phyloP scores from a whole-genome alignment of 2,797 vertebrate genomes.

The Cyprinodon diabolis region DNA sequence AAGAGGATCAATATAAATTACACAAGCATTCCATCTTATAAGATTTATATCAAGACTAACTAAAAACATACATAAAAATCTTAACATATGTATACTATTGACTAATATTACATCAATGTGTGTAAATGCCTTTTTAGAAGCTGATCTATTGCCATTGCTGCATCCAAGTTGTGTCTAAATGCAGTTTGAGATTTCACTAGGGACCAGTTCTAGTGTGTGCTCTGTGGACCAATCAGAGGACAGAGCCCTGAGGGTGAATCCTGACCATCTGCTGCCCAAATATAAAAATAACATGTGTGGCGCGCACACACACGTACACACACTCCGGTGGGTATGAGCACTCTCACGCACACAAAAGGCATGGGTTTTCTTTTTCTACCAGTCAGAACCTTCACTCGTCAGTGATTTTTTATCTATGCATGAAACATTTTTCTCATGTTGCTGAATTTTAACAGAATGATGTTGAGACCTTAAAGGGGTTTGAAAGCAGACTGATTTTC shows the following conservation, averaged over 20 bases:
- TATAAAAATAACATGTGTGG: slow-evolving; percentile 9
- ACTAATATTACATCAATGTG: background rate
- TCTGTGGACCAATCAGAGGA: slow-evolving; percentile 35
- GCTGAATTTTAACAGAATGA: slow-evolving; percentile 13
- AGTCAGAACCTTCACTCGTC: slow-evolving; percentile 6
- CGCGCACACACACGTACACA: background rate
- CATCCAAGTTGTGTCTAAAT: slow-evolving; percentile 14
- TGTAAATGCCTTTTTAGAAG: background rate
- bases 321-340: background rate
- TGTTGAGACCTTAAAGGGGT: slow-evolving; percentile 21
- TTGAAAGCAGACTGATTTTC: slow-evolving; percentile 4
- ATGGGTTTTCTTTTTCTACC: slow-evolving; percentile 6
- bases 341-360: slow-evolving; percentile 17
- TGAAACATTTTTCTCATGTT: slow-evolving; percentile 17
- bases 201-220: slow-evolving; percentile 32
- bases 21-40: background rate
- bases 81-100: background rate
- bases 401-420: background rate
- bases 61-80: background rate
- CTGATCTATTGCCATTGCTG: background rate
- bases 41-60: background rate
- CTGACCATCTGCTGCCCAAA: slow-evolving; percentile 59
- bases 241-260: slow-evolving; percentile 45
- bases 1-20: background rate
- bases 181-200: slow-evolving; percentile 12